Evolutionary conservation across 2,888 invertebrate genomes (phyloP).

Genomic region (Exephanes ischioxanthus): DNA sequence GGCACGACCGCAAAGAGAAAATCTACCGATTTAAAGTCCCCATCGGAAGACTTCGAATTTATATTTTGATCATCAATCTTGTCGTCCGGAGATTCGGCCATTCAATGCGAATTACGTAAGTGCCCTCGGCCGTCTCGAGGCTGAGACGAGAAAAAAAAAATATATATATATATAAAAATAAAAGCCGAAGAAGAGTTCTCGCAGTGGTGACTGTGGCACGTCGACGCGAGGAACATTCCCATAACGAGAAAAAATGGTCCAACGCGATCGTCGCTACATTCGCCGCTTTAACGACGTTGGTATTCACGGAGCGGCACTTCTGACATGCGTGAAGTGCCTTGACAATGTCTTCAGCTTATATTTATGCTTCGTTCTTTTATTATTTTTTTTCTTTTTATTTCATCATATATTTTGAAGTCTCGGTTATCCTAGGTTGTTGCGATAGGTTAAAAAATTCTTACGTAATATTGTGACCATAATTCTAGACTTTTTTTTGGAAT

Average conservation of each 20-base stretch:
- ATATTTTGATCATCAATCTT: conserved; percentile 56
- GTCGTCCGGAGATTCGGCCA: conserved; percentile 25
- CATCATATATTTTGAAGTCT: background rate
- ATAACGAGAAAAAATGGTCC: conserved; percentile 9
- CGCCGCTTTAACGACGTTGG: conserved; percentile 11
- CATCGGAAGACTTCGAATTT: conserved; percentile 41
- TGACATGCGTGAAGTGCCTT: conserved; percentile 7
- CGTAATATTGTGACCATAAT: background rate
- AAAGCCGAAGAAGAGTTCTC: background rate
- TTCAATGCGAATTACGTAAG: conserved; percentile 45
- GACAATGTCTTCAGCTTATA: background rate
- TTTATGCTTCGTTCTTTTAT: background rate
- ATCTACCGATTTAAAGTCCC: background rate
- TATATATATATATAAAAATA: background rate
- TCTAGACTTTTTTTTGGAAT: background rate
- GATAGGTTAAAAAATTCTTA: conserved; percentile 4
- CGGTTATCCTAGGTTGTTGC: conserved; percentile 2
- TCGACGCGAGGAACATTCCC: background rate
- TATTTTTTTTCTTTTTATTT: background rate
- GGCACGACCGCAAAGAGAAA: background rate
- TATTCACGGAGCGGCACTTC: background rate
- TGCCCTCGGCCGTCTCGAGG: background rate
- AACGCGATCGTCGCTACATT: conserved; percentile 13
- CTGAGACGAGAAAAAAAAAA: background rate
- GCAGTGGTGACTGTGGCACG: background rate